Conservation (phyloP, 2,797 vertebrate genomes). For the Syndactyla subalaris region DNA sequence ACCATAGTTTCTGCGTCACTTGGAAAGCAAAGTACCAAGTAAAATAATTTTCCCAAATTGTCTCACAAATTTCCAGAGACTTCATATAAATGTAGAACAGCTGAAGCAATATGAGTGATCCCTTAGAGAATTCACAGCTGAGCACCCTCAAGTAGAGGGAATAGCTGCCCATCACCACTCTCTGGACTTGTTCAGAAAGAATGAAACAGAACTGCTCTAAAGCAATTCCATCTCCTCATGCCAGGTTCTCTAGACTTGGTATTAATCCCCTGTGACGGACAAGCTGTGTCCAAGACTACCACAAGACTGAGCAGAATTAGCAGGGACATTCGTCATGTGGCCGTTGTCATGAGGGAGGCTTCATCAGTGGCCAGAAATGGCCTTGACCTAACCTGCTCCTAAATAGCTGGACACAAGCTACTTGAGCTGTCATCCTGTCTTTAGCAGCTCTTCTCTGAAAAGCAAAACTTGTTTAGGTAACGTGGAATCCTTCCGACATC, state of each 20-base stretch:
- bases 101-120: slow-evolving; percentile 33
- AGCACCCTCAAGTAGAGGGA: slow-evolving; percentile 12
- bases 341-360: not conserved
- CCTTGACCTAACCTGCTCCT: slow-evolving; percentile 48
- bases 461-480: not conserved
- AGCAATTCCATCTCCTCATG: not conserved
- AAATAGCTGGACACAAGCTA: not conserved
- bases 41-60: slow-evolving; percentile 34
- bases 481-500: not conserved
- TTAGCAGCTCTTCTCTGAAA: slow-evolving; percentile 8
- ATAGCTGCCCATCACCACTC: slow-evolving; percentile 7
- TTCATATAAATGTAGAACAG: slow-evolving; percentile 45
- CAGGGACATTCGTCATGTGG: slow-evolving; percentile 21
- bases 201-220: not conserved
- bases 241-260: slow-evolving; percentile 28
- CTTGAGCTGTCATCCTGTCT: slow-evolving; percentile 20
- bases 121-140: slow-evolving; percentile 45
- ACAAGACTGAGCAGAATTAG: slow-evolving; percentile 42
- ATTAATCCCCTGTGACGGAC: slow-evolving; percentile 4
- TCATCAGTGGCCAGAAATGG: slow-evolving; percentile 24
- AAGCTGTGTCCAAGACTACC: slow-evolving; percentile 32
- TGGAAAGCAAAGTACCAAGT: slow-evolving; percentile 32
- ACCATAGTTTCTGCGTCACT: slow-evolving; percentile 15
- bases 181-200: slow-evolving; percentile 10
- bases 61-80: slow-evolving; percentile 39